Percentiles rank a stretch among this genome's conserved stretches.
phyloP scores from a whole-genome alignment of 2,797 vertebrate species.

The Trematomus bernacchii region DNA sequence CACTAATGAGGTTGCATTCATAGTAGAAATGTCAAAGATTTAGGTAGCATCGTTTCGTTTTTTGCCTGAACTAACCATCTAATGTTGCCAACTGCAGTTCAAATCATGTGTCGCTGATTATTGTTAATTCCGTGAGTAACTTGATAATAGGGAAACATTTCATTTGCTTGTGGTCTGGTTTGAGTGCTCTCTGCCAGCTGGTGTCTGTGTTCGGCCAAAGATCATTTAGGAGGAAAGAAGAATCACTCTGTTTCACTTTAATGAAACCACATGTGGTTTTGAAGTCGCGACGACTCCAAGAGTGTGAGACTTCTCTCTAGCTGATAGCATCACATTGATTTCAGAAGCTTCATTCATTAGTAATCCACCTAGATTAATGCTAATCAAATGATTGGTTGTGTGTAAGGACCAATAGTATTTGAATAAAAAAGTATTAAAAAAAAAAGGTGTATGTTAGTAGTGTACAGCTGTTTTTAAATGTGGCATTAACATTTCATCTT shows the following conservation, averaged over 20 bases:
- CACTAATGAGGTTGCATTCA: background rate
- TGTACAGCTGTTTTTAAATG: background rate
- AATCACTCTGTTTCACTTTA: background rate
- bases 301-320: background rate
- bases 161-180: constrained; percentile 2
- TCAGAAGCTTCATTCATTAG: background rate
- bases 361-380: no score
- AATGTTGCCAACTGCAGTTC: background rate
- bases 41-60: background rate
- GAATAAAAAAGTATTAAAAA: background rate
- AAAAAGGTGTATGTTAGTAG: background rate
- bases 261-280: background rate
- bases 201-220: background rate
- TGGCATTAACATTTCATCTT: background rate
- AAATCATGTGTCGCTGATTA: background rate
- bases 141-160: background rate
- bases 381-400: background rate
- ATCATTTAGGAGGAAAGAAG: background rate
- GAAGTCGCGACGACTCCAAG: background rate
- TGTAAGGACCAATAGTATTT: background rate
- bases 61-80: background rate
- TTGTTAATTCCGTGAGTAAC: background rate
- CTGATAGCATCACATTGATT: background rate
- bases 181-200: background rate
- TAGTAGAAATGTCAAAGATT: background rate